Evolutionary conservation across 2,888 invertebrate species (phyloP).

Genomic region (Lasiommata megera): DNA sequence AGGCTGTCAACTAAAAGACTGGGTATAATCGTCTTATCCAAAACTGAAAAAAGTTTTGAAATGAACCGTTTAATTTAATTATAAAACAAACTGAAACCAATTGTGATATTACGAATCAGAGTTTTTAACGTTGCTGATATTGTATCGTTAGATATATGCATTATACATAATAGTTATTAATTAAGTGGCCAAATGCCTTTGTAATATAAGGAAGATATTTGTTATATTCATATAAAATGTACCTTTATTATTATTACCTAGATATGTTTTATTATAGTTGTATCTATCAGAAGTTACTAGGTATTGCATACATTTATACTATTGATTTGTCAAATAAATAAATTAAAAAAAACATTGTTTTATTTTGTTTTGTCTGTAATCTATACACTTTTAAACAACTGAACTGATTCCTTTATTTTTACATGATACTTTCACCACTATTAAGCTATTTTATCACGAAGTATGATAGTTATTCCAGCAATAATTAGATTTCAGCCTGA

Average conservation of each 20-base stretch:
- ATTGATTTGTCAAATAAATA: constrained; percentile 56
- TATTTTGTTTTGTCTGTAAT: neutral
- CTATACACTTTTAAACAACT: neutral
- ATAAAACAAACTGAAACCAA: neutral
- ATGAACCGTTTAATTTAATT: no score
- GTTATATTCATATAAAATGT: constrained; percentile 11
- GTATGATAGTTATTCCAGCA: no score
- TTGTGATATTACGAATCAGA: neutral
- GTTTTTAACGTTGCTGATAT: neutral
- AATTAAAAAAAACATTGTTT: constrained; percentile 41
- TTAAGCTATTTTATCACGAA: no score
- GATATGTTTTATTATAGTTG: constrained; percentile 19
- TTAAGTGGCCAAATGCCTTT: constrained; percentile 13
- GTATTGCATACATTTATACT: constrained; percentile 44
- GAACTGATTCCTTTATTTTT: no score
- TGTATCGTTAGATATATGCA: no score
- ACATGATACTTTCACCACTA: no score
- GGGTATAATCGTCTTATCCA: neutral
- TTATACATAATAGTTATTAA: neutral
- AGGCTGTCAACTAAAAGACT: no score
- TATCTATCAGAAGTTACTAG: constrained; percentile 22
- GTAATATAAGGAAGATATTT: constrained; percentile 19
- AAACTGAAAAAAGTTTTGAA: neutral
- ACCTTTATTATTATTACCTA: constrained; percentile 8
- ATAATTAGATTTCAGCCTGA: no score